A percentile compares a stretch with the other conserved stretches of the same genome.
phyloP scores from a whole-genome alignment of 2,113 vertebrate species.

The crab-eating macaque (Macaca fascicularis) region DNA sequence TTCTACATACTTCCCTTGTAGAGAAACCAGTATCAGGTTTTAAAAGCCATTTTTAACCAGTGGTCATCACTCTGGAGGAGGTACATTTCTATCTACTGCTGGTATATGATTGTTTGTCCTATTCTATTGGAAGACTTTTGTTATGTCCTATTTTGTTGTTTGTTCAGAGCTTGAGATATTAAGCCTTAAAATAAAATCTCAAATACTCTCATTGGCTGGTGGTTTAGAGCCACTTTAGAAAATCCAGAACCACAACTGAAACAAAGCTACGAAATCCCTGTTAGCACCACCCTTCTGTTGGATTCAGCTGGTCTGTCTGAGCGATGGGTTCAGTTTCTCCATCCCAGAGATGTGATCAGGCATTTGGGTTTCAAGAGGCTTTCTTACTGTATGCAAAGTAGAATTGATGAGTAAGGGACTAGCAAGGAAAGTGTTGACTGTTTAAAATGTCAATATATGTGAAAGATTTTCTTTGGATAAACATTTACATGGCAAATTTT shows the following conservation, averaged over 20 bases:
- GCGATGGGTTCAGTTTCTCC: accelerated
- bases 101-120: background rate
- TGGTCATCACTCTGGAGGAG: background rate
- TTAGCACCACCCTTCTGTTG: background rate
- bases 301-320: background rate
- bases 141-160: background rate
- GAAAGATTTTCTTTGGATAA: background rate
- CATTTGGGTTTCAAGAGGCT: background rate
- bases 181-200: background rate
- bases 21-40: background rate
- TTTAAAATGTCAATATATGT: background rate
- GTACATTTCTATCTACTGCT: background rate
- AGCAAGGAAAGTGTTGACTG: background rate
- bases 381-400: background rate
- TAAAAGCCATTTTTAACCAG: background rate
- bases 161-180: background rate
- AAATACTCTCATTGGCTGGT: background rate
- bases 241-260: background rate
- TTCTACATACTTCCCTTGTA: background rate
- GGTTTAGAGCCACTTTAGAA: slow-evolving; percentile 10
- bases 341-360: background rate
- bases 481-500: background rate
- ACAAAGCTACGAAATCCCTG: background rate
- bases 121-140: background rate
- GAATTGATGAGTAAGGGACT: background rate